A percentile compares a stretch with the other conserved stretches of the same genome.
phyloP scores from a whole-genome alignment of 2,113 vertebrate species.

The Bubalus kerabau region DNA sequence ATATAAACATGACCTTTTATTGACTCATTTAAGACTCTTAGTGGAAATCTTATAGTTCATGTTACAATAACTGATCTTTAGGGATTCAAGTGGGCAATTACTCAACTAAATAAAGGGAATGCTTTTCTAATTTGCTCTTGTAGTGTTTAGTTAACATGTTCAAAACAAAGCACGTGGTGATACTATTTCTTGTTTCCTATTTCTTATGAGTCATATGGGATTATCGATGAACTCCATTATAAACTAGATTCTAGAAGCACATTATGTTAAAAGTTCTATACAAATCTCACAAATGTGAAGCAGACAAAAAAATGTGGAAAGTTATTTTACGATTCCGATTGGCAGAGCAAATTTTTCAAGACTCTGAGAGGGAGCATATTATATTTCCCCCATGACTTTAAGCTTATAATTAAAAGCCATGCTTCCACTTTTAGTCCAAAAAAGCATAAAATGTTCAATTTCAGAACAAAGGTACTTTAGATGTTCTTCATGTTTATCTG shows the following conservation, averaged over 20 bases:
- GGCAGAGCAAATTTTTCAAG: constrained; percentile 15
- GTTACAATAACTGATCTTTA: constrained; percentile 57
- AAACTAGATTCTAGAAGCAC: constrained; percentile 11
- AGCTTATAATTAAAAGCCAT: constrained; percentile 3
- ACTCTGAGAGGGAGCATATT: background rate
- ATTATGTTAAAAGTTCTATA: constrained; percentile 49
- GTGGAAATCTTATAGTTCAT: constrained; percentile 57
- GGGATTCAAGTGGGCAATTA: constrained; percentile 60
- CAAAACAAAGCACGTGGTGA: constrained; percentile 41
- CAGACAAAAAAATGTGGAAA: constrained; percentile 5
- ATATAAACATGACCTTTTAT: constrained; percentile 67
- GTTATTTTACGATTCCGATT: constrained; percentile 37
- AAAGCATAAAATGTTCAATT: background rate
- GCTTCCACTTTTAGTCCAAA: background rate
- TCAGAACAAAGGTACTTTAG: background rate
- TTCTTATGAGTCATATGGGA: constrained; percentile 34
- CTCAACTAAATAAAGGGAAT: constrained; percentile 54
- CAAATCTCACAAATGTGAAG: constrained; percentile 8
- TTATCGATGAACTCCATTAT: constrained; percentile 2
- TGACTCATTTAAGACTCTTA: constrained; percentile 61
- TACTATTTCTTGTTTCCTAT: constrained; percentile 35
- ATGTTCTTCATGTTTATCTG: background rate
- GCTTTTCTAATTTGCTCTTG: constrained; percentile 51
- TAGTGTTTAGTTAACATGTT: constrained; percentile 58
- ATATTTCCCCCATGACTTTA: constrained; percentile 6